Base-by-base conservation (phyloP, 2,888 invertebrate species). In the Caenorhabditis sinica region DNA sequence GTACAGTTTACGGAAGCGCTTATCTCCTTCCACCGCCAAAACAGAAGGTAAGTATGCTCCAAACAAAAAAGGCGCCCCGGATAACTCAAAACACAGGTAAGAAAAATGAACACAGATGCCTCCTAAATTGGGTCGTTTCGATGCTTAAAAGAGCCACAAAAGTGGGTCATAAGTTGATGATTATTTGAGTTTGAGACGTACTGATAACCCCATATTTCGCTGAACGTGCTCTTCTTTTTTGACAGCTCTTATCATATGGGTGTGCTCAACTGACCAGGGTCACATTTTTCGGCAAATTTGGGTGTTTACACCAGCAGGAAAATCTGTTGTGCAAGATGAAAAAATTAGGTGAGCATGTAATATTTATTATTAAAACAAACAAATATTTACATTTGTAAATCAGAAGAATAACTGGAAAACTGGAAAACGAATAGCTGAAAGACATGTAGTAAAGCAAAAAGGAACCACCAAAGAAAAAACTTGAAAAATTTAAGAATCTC, bases 1-100 rank as follows among this genome's bases (percentile, higher is more conserved):
- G 40, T 71, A 79, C 63, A 79, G 79, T 79, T 79, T 71, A 79
- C 79, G 65, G 71, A 79, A 79, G 71, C 71, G 79, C 79, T 79
- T 79, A 79, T 77, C 68, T 60, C 13, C 33, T 28, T 20, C 40
- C 28, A 58, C 30, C 15, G 43, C 36, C 25, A 20, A 66, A 53
- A 58, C 4, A 40, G 25, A 60, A 36, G 17, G 5, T n/a, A n/a
- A n/a, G n/a, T n/a, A n/a, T n/a, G n/a, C n/a, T n/a, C n/a, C n/a
- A n/a, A n/a, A n/a, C n/a, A n/a, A n/a, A n/a, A n/a, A n/a, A n/a
- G n/a, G n/a, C n/a, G n/a, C n/a, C n/a, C n/a, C n/a, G n/a, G n/a
- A n/a, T n/a, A n/a, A n/a, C n/a, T n/a, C n/a, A n/a, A 11, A 61
- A 13, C 40, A 30, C 13, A 28, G 20, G 30, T 17, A 13, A 56